Evolutionary conservation across 2,797 vertebrate species (phyloP), one percentile per base, ranked within the genome.

Genomic region (Emys orbicularis): DNA sequence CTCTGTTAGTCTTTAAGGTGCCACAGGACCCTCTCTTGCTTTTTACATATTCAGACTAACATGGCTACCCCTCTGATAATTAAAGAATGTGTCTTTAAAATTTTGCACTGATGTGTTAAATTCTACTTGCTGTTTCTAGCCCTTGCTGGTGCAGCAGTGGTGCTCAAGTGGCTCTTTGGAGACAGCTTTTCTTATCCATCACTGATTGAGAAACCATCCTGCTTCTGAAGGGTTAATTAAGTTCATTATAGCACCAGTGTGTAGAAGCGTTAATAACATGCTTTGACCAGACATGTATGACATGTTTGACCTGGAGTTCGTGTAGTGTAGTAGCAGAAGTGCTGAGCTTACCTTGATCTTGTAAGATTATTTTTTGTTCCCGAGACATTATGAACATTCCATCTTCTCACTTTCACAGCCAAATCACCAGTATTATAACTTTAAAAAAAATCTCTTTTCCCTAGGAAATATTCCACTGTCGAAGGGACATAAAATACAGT

Each of bases 401-500:
- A 4, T 91, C 44, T 18, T 88, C 57, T 68, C 87, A 3, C 82
- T 92, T 92, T 83, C 49, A 52, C 13, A 86, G 3, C 9, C 81
- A 50, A 94, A 74, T 85, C 87, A 49, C 5, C n/a, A 65, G 19
- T 56, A 47, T 16, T 86, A 12, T 34, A 47, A 7, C 41, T 95
- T 18, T 54, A 34, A 34, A n/a, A 44, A 77, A 76, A 27, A 9
- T 4, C 53, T 16, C 54, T 3, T 53, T 44, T 47, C 76, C 18
- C 25, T 95, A 99, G 99, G 99, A 99, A 98, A 92, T 99, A 81
- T 97, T 99, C 97, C 99, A 99, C 95, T 98, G 99, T 96, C 98
- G 99, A 94, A 99, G 99, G 90, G 99, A 99, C 89, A 99, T 99
- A 80, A 99, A 99, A 94, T 99, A 99, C 96, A 99, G 99, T 98